Evolutionary conservation across 2,113 vertebrate species (phyloP).

Genomic region (Struthio camelus): DNA sequence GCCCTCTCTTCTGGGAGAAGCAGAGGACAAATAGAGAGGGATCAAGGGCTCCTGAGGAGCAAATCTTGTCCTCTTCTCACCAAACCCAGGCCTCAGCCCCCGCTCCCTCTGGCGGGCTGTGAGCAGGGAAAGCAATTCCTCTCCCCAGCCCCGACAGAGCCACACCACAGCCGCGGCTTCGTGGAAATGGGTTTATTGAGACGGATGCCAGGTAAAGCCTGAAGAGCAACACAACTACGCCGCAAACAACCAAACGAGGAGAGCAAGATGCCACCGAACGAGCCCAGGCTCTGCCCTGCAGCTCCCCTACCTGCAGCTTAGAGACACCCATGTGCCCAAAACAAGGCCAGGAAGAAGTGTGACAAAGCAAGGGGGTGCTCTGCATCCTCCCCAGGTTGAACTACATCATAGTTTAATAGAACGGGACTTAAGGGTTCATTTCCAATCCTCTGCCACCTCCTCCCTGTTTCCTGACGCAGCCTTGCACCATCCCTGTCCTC

Average conservation of each 20-base stretch:
- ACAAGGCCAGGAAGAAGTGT: background rate
- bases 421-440: background rate
- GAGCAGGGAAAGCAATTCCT: fast-evolving
- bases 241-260: background rate
- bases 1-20: background rate
- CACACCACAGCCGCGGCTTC: background rate
- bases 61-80: background rate
- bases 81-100: background rate
- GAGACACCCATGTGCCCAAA: background rate
- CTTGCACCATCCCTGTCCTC: too few relatives aligned
- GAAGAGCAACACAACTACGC: conserved; percentile 16
- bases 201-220: conserved; percentile 29
- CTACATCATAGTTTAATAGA: fast-evolving
- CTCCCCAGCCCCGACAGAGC: background rate
- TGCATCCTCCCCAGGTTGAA: background rate
- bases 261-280: fast-evolving
- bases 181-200: conserved; percentile 71
- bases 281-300: background rate
- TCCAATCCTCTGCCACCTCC: background rate
- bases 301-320: background rate
- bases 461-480: background rate
- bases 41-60: fast-evolving
- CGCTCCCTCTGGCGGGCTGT: background rate
- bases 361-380: background rate
- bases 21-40: fast-evolving